phyloP scores from a whole-genome alignment of 2,113 vertebrate genomes.

The Malaclemys terrapin region DNA sequence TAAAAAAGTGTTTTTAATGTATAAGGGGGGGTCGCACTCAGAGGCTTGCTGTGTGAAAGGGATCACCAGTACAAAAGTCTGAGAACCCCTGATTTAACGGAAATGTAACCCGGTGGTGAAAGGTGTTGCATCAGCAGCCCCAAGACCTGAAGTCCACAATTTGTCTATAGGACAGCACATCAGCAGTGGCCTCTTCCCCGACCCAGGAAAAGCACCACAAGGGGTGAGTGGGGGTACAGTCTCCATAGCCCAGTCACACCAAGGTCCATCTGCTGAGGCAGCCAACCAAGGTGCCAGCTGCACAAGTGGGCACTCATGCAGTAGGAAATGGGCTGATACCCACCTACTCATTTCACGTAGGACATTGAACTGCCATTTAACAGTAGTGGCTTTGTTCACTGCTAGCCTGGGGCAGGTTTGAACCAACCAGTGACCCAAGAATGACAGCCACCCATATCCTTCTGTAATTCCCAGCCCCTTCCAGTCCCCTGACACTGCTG shows the following conservation, averaged over 20 bases:
- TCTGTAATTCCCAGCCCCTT: accelerated
- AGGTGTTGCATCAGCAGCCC: not conserved
- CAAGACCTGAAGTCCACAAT: not conserved
- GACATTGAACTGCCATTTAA: not conserved
- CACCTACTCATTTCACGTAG: not conserved
- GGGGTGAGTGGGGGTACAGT: not conserved
- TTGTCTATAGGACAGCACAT: not conserved
- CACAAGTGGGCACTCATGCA: not conserved
- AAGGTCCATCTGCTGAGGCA: not conserved
- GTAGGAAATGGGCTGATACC: not conserved
- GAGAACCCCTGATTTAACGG: not conserved
- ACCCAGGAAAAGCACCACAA: not conserved
- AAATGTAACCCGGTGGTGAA: not conserved
- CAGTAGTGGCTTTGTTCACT: not conserved
- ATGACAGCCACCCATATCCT: not conserved
- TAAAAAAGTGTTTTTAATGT: too few species aligned
- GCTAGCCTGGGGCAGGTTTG: not conserved
- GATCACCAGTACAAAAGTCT: too few species aligned
- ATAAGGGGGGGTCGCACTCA: too few species aligned
- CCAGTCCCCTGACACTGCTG: not conserved
- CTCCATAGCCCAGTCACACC: not conserved
- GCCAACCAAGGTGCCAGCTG: not conserved
- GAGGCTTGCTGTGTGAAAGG: too few species aligned
- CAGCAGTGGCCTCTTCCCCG: not conserved
- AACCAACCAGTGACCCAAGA: accelerated